Evolutionary conservation across 2,888 invertebrate species (phyloP).

Genomic region (Drosophila anomelani): DNA sequence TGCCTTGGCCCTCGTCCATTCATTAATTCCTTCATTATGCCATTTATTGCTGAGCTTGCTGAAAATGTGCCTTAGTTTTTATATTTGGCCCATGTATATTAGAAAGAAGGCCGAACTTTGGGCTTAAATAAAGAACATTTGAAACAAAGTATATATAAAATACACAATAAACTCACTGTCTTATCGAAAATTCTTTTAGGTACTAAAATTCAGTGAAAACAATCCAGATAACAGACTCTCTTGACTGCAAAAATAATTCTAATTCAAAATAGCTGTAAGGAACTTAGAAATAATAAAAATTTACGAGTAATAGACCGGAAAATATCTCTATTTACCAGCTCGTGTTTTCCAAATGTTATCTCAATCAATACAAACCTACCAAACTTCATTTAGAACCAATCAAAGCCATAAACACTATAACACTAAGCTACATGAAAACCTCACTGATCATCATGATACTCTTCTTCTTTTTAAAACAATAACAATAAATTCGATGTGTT

Average conservation of each 20-base stretch:
- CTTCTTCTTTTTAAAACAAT: too few relatives aligned
- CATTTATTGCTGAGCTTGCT: slow-evolving; percentile 71
- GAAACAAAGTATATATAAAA: not conserved
- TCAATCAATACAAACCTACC: not conserved
- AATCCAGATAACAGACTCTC: too few relatives aligned
- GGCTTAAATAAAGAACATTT: not conserved
- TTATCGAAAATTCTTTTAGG: too few relatives aligned
- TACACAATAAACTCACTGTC: not conserved
- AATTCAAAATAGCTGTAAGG: not conserved
- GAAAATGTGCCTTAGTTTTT: slow-evolving; percentile 61
- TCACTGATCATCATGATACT: too few relatives aligned
- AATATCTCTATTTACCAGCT: not conserved
- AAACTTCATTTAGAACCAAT: not conserved
- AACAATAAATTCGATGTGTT: too few relatives aligned
- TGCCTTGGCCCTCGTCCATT: slow-evolving; percentile 43
- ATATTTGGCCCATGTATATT: slow-evolving; percentile 26
- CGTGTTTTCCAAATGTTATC: not conserved
- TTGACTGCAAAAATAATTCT: not conserved
- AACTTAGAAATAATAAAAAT: not conserved
- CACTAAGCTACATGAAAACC: not conserved
- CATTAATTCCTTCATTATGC: slow-evolving; percentile 76
- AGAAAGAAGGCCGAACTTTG: not conserved
- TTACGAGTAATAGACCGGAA: not conserved
- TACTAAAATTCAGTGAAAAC: too few relatives aligned
- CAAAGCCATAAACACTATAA: too few relatives aligned